Conservation (phyloP, 2,888 invertebrate species). For the Agriopis leucophaearia region DNA sequence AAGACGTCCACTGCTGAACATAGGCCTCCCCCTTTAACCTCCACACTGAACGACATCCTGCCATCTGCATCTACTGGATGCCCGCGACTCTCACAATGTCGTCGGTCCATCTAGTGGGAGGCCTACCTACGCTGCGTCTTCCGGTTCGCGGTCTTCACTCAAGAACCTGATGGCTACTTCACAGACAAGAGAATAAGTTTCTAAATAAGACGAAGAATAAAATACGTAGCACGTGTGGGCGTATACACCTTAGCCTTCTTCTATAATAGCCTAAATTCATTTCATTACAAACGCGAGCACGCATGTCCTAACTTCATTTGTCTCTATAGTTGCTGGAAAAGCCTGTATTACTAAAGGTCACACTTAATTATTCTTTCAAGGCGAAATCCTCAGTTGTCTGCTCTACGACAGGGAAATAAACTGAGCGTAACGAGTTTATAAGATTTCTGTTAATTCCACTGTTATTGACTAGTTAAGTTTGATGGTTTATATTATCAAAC, state of each 20-base stretch:
- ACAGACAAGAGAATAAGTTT: too few relatives aligned
- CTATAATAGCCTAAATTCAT: slow-evolving; percentile 1
- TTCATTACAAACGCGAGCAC: background rate
- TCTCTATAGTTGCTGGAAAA: slow-evolving; percentile 1
- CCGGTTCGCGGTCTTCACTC: too few relatives aligned
- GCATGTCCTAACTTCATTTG: slow-evolving; percentile 10
- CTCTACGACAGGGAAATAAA: slow-evolving; percentile 11
- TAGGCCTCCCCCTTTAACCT: too few relatives aligned
- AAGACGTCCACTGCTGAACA: too few relatives aligned
- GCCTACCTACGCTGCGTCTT: too few relatives aligned
- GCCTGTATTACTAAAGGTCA: slow-evolving; percentile 16
- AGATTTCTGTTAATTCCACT: slow-evolving; percentile 12
- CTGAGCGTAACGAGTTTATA: slow-evolving; percentile 20
- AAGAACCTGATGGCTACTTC: too few relatives aligned
- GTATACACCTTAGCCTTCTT: background rate
- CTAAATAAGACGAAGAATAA: background rate
- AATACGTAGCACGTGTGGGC: background rate
- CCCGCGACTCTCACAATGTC: too few relatives aligned
- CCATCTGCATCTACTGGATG: too few relatives aligned
- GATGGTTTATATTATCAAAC: background rate
- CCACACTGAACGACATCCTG: too few relatives aligned
- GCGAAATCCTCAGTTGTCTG: slow-evolving; percentile 11
- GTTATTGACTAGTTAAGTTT: background rate
- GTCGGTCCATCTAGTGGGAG: too few relatives aligned
- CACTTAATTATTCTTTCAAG: slow-evolving; percentile 22